phyloP scores from a whole-genome alignment of 35 echinoderm and acorn worm genomes.

The Stichopus chloronotus region DNA sequence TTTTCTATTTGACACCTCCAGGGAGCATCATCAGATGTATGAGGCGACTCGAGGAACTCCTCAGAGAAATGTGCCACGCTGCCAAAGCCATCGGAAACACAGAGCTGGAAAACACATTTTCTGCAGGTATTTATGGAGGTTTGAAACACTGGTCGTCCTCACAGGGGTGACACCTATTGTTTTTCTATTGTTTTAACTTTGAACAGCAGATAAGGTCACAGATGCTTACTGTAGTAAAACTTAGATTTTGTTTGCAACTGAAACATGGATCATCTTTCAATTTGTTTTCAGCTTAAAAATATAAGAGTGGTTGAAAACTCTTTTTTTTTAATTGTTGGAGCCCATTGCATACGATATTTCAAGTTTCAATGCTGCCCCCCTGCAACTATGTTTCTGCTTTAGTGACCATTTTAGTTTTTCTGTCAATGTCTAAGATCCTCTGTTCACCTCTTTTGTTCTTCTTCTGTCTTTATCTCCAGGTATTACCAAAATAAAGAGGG shows the following conservation, averaged over 20 bases:
- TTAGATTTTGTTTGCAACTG: too few relatives aligned
- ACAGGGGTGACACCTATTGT: not conserved
- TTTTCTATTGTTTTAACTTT: not conserved
- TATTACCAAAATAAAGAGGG: conserved; percentile 93
- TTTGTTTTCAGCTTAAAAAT: too few relatives aligned
- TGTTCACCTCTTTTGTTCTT: not conserved
- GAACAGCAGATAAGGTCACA: not conserved
- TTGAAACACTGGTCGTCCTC: not conserved
- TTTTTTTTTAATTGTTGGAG: too few relatives aligned
- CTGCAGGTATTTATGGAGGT: conserved; percentile 62
- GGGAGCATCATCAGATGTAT: conserved; percentile 93
- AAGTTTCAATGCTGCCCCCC: too few relatives aligned
- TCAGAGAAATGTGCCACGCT: conserved; percentile 97
- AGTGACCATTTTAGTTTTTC: too few relatives aligned
- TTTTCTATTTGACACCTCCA: not conserved
- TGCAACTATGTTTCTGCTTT: too few relatives aligned
- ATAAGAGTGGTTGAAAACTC: too few relatives aligned
- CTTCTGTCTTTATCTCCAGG: conserved; percentile 50
- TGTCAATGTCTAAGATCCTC: too few relatives aligned
- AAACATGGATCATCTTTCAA: too few relatives aligned
- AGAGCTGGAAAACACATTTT: conserved; percentile 94
- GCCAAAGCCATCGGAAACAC: conserved; percentile 98
- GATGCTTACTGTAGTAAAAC: not conserved
- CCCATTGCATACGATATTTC: too few relatives aligned
- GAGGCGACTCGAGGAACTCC: conserved; percentile 86